These are phyloP conservation scores for Selenia dentaria DNA, from an alignment of 2,888 invertebrate genomes.

Conservation along the genomic window DNA sequence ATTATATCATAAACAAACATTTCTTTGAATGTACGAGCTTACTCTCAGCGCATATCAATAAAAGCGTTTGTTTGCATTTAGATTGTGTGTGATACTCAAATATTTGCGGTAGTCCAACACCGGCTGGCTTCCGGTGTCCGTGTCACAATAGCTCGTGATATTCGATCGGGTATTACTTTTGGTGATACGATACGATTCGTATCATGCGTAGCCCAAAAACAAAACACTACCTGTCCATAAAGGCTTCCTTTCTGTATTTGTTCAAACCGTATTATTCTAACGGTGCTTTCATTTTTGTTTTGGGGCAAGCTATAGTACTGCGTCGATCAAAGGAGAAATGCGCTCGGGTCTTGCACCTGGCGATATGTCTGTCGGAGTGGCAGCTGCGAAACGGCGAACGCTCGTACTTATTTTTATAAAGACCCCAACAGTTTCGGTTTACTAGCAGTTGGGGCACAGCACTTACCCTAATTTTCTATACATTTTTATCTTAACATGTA, in stretches of 20 bases:
- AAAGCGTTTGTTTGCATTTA: conserved; percentile 39
- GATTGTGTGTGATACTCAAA: conserved; percentile 43
- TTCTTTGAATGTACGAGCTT: conserved; percentile 3
- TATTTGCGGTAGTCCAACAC: conserved; percentile 56
- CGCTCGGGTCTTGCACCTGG: conserved; percentile 47
- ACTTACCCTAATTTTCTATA: conserved; percentile 15
- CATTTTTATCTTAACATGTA: too few relatives aligned
- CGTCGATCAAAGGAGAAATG: conserved; percentile 27
- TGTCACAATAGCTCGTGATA: conserved; percentile 39
- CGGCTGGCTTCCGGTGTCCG: conserved; percentile 46
- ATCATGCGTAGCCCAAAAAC: conserved; percentile 6
- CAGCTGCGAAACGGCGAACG: conserved; percentile 55
- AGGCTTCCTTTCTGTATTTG: conserved; percentile 27
- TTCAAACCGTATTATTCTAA: conserved; percentile 21
- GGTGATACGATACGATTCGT: conserved; percentile 14
- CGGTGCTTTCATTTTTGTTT: conserved; percentile 26
- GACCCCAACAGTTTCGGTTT: conserved; percentile 27
- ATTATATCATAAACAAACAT: too few relatives aligned
- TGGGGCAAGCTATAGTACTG: conserved; percentile 18
- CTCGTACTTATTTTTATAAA: conserved; percentile 35
- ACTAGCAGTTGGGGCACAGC: conserved; percentile 15
- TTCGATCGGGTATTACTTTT: conserved; percentile 42
- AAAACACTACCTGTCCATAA: conserved; percentile 8
- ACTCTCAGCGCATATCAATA: conserved; percentile 19
- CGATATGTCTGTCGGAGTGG: conserved; percentile 39